Evolutionary conservation across 2,888 invertebrate species (phyloP).

Genomic region (Xylota segnis): DNA sequence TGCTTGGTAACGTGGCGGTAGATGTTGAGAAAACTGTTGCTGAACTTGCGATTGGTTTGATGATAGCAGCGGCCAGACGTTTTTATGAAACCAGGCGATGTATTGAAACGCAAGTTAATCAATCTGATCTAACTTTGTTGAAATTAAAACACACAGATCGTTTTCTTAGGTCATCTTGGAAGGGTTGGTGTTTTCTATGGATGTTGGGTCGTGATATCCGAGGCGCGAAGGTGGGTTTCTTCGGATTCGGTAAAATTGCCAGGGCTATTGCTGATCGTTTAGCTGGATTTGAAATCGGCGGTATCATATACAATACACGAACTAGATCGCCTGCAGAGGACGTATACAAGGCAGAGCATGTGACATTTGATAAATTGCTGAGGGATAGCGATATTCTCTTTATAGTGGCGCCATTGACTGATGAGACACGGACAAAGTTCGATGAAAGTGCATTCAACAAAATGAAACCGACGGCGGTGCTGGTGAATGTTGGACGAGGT

Average conservation of each 20-base stretch:
- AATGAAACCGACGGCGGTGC: conserved; percentile 90
- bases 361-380: conserved; percentile 88
- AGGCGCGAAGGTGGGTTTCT: conserved; percentile 92
- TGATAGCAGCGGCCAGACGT: conserved; percentile 91
- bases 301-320: conserved; percentile 91
- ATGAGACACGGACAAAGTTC: conserved; percentile 89
- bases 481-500: conserved; percentile 87
- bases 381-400: conserved; percentile 90
- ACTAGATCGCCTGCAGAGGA: conserved; percentile 84
- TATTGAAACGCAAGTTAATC: conserved; percentile 85
- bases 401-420: conserved; percentile 87
- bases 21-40: conserved; percentile 92
- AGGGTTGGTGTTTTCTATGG: conserved; percentile 89
- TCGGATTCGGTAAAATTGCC: conserved; percentile 92
- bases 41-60: conserved; percentile 91
- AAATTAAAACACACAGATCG: neutral
- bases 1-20: conserved; percentile 92
- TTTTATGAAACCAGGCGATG: conserved; percentile 90
- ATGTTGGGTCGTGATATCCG: conserved; percentile 91
- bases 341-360: conserved; percentile 86
- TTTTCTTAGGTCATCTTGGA: conserved; percentile 87
- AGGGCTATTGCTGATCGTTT: conserved; percentile 90
- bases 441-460: conserved; percentile 88
- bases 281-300: conserved; percentile 89
- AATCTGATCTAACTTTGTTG: conserved; percentile 83